These are phyloP conservation scores for Nasonovia ribisnigri DNA, from an alignment of 2,888 invertebrate genomes.

Conservation along the genomic window DNA sequence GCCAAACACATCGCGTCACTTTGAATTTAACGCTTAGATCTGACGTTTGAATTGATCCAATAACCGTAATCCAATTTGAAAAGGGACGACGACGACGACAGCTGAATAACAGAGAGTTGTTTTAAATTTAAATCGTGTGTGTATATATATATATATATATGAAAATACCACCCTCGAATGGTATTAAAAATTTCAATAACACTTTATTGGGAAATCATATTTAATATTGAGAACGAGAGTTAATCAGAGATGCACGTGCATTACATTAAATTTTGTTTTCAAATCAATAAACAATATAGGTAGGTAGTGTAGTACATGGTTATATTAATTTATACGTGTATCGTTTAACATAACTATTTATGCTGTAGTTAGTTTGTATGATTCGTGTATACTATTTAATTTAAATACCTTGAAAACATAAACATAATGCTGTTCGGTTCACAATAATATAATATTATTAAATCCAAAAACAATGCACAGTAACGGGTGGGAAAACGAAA, in stretches of 20 bases:
- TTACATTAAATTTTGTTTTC: not conserved
- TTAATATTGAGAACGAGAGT: not conserved
- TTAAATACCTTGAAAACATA: not conserved
- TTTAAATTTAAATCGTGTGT: slow-evolving; percentile 27
- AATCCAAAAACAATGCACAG: slow-evolving; percentile 42
- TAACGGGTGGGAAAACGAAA: slow-evolving; percentile 24
- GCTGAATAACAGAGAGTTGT: slow-evolving; percentile 53
- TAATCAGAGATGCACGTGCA: not conserved
- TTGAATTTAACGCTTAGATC: slow-evolving; percentile 31
- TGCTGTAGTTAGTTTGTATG: not conserved
- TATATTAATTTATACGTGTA: not conserved
- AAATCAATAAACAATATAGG: slow-evolving; percentile 14
- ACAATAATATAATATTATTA: not conserved
- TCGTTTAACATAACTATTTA: not conserved
- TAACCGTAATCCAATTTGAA: slow-evolving; percentile 51
- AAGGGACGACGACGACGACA: not conserved
- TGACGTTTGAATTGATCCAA: slow-evolving; percentile 50
- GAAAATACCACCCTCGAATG: not conserved
- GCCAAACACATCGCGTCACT: slow-evolving; percentile 28
- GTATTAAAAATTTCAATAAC: slow-evolving; percentile 28
- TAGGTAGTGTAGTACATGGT: not conserved
- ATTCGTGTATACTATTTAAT: slow-evolving; percentile 26
- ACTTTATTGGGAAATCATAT: slow-evolving; percentile 19
- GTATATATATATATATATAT: not conserved
- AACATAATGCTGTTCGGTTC: not conserved